Base-by-base conservation (phyloP, 2,888 invertebrate genomes). In the Agrenia bidenticulata region DNA sequence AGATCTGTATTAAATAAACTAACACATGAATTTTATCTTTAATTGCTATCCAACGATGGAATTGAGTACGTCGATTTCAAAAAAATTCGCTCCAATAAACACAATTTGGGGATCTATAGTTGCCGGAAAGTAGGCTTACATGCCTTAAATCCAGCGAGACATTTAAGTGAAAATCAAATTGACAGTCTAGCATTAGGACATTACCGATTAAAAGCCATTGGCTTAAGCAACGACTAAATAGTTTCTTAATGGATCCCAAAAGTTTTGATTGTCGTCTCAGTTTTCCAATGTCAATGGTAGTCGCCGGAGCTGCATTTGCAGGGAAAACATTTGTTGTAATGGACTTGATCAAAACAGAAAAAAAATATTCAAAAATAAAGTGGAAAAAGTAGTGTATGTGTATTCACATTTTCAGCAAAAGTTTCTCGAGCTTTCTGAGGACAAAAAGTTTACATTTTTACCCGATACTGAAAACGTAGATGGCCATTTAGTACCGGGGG, bases 381-480 rank as follows among this genome's bases (percentile, higher is more conserved):
- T 57, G n/a, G 5, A 7, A 15, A 55, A 55, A 19, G 55, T 55
- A 37, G 21, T 55, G 4, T 55, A 55, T 32, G 27, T 55, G 15
- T 57, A 57, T 19, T 7, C 57, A 21, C 39, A 57, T 37, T 57
- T n/a, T 17, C 57, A 57, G 19, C 21, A 57, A 1, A 37, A 19
- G 13, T 57, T 57, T 39, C 4, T 19, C 4, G 17, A 37, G 23
- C 9, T 39, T 21, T 2, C 2, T 5, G 4, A 7, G 4, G 17
- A 27, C 32, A 26, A 27, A 27, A n/a, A 27, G 4, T 2, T 17
- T 27, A 32, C 27, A 23, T 55, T 24, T 55, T 15, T 27, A 2
- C 5, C 17, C 27, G 24, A 27, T 55, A 11, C 4, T n/a, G 2
- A 27, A 27, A 19, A 27, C 7, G 32, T 24, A 7, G 19, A 7